Percentiles rank a stretch among this genome's conserved stretches.
phyloP scores from a whole-genome alignment of 2,113 vertebrate species.

The Crypturellus undulatus region DNA sequence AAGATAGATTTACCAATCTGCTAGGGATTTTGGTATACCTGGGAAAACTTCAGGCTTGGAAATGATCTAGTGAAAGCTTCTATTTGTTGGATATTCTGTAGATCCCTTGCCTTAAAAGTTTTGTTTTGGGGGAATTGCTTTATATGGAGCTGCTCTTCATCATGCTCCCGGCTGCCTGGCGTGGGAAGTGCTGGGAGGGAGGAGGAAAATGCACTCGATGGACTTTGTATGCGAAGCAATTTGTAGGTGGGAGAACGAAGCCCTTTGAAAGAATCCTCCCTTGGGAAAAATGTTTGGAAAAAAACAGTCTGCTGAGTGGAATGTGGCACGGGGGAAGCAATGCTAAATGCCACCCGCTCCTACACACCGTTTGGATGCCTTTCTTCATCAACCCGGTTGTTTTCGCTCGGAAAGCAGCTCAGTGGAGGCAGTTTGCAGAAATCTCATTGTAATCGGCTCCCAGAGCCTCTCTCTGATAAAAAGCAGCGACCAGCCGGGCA shows the following conservation, averaged over 20 bases:
- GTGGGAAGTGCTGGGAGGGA: not conserved
- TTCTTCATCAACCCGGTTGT: not conserved
- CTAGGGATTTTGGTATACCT: not conserved
- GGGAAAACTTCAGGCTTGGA: not conserved
- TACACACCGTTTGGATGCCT: not conserved
- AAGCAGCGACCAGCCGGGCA: not conserved
- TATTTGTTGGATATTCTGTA: not conserved
- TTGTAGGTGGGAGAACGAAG: not conserved
- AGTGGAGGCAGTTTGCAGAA: not conserved
- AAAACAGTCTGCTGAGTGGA: not conserved
- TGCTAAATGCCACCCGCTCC: not conserved
- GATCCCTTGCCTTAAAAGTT: not conserved
- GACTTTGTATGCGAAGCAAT: not conserved
- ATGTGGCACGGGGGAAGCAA: not conserved
- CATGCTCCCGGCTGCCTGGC: rapidly evolving
- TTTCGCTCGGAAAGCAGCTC: not conserved
- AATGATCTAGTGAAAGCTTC: not conserved
- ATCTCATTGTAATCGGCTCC: not conserved
- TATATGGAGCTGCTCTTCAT: not conserved
- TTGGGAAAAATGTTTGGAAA: not conserved
- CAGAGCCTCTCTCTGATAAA: not conserved
- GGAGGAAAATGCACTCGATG: rapidly evolving
- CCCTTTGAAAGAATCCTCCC: not conserved
- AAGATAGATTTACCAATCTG: not conserved
- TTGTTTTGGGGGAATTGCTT: not conserved